phyloP scores from a whole-genome alignment of 2,888 invertebrate genomes.

The Leptothorax acervorum region DNA sequence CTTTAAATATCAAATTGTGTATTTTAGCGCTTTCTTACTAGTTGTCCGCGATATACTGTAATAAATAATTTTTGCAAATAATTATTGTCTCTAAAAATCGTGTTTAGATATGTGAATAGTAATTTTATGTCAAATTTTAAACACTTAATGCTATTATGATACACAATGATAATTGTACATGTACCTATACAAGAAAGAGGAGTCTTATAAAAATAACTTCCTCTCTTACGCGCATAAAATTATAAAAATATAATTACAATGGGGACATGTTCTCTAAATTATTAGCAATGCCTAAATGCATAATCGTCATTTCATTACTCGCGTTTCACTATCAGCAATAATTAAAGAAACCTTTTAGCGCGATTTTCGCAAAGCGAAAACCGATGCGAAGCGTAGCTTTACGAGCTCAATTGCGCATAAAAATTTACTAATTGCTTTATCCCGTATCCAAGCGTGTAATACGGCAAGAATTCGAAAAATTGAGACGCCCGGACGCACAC shows the following conservation, averaged over 20 bases:
- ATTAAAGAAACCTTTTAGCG: slow-evolving; percentile 47
- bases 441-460: slow-evolving; percentile 53
- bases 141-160: neutral
- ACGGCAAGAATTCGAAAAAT: slow-evolving; percentile 66
- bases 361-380: slow-evolving; percentile 33
- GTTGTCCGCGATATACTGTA: neutral
- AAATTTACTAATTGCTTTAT: slow-evolving; percentile 54
- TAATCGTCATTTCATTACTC: slow-evolving; percentile 36
- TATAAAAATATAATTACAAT: slow-evolving; percentile 23
- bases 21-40: neutral
- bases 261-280: slow-evolving; percentile 9
- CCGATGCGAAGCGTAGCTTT: slow-evolving; percentile 3
- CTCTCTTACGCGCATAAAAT: neutral
- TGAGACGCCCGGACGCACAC: slow-evolving; percentile 34
- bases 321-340: slow-evolving; percentile 36
- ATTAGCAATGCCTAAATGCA: slow-evolving; percentile 25
- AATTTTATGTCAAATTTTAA: neutral
- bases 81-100: neutral
- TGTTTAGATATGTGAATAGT: neutral
- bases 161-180: neutral
- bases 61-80: neutral
- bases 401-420: slow-evolving; percentile 41
- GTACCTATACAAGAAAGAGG: neutral
- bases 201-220: neutral
- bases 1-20: slow-evolving; percentile 9